Base-by-base conservation (phyloP, 2,888 invertebrate genomes). In the Sisyra nigra region DNA sequence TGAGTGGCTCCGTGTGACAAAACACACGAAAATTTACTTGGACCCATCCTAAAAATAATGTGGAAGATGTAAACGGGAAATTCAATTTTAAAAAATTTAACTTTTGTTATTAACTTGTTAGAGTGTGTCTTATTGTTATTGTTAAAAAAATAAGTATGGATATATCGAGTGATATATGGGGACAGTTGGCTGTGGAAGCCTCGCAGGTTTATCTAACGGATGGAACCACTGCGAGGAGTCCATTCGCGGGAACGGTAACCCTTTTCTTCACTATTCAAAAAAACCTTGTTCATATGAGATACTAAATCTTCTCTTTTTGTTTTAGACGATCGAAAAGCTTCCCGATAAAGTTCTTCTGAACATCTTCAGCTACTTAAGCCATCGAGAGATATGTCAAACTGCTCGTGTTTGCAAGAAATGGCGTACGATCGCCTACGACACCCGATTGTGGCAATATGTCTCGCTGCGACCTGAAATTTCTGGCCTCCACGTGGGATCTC, bases 401-500 rank as follows among this genome's bases (percentile, higher is more conserved):
- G 94, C 97, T 1, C 75, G 83, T 48, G 89, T 97, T 2, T 96
- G 96, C 68, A 87, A 86, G 59, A 82, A 91, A 63, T 99, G 98
- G 98, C 76, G 96, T 9, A 72, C 84, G 60, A 79, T 97, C 11
- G 94, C 96, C 0, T 94, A 96, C 68, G 92, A 96, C 62, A 91
- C 93, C 7, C 74, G 78, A 17, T 71, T 99, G 1, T 99, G 98
- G 98, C 84, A 84, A 51, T 81, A 86, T 57, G 96, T 99, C 29
- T 97, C 96, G 2, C 69, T 99, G 36, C 74, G 98, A 31, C 96
- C 97, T 7, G 97, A 96, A 65, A 84, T 93, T 53, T 96, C 94
- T 13, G 97, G 97, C 18, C 69, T 94, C 34, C 88, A 91, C 61
- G 89, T 94, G 44, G 77, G 83, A 24, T 89, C 86, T 0, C 63